Evolutionary conservation across 2,888 invertebrate genomes (phyloP).

Genomic region (Axea sp.): DNA sequence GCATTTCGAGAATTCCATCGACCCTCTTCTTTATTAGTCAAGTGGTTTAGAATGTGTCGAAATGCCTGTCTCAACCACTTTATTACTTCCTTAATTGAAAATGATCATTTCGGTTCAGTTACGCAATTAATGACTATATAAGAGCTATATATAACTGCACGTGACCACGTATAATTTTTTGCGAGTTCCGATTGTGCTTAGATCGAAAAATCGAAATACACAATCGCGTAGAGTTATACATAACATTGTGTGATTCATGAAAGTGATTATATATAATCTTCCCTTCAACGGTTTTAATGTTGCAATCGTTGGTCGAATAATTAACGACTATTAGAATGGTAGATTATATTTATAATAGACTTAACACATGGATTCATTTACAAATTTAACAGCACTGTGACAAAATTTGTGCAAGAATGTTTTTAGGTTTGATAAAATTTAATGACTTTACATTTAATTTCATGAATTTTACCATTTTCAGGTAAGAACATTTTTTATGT

Average conservation of each 20-base stretch:
- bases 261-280: slow-evolving; percentile 24
- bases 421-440: slow-evolving; percentile 1
- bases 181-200: too few relatives aligned
- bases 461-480: too few relatives aligned
- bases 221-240: too few relatives aligned
- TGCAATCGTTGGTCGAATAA: slow-evolving; percentile 36
- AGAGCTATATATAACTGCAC: slow-evolving; percentile 16
- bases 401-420: slow-evolving; percentile 23
- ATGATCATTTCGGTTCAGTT: slow-evolving; percentile 39
- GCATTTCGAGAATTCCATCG: slow-evolving; percentile 39
- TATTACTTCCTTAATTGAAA: slow-evolving; percentile 39
- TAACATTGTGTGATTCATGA: slow-evolving; percentile 7
- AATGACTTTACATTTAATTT: too few relatives aligned
- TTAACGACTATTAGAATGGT: slow-evolving; percentile 41
- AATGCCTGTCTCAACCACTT: slow-evolving; percentile 34
- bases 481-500: too few relatives aligned
- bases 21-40: slow-evolving; percentile 26
- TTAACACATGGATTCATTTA: slow-evolving; percentile 41
- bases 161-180: slow-evolving; percentile 10
- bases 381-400: slow-evolving; percentile 42
- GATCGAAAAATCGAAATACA: too few relatives aligned
- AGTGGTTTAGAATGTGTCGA: slow-evolving; percentile 33
- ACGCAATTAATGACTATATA: slow-evolving; percentile 29
- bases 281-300: slow-evolving; percentile 16
- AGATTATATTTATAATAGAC: slow-evolving; percentile 50